Conservation (phyloP, 2,797 vertebrate species). For the Lacerta agilis region DNA sequence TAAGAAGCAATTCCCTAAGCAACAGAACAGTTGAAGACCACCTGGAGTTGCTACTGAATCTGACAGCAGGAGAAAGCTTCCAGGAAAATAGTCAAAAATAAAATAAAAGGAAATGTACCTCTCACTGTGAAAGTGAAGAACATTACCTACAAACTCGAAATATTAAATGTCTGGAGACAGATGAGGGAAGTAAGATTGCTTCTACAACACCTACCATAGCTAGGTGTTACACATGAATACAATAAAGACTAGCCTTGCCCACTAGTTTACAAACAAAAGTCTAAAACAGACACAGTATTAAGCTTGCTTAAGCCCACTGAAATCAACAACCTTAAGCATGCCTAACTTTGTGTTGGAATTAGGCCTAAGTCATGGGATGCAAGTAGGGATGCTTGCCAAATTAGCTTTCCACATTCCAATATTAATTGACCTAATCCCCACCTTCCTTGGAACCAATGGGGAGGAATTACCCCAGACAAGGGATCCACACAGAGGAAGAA, state of each 20-base stretch:
- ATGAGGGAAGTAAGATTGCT: not conserved
- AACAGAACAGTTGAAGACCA: not conserved
- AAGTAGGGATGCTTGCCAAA: not conserved
- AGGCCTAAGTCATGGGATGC: not conserved
- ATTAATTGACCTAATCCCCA: not conserved
- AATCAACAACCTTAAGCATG: not conserved
- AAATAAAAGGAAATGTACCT: not conserved
- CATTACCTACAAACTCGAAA: not conserved
- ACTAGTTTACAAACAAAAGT: not conserved
- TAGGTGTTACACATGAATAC: not conserved
- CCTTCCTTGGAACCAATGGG: not conserved
- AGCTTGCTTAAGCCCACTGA: too few species aligned
- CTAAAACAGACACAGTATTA: not conserved
- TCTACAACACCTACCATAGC: not conserved
- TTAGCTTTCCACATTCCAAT: not conserved
- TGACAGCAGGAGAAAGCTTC: not conserved
- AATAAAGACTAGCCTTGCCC: not conserved
- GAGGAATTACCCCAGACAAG: not conserved
- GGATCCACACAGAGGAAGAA: not conserved
- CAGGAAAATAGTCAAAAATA: not conserved
- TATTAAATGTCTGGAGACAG: not conserved
- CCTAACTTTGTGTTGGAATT: not conserved
- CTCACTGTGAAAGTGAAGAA: not conserved
- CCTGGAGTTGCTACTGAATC: not conserved
- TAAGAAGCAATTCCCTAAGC: slow-evolving; percentile 12